Percentiles rank a stretch among this genome's conserved stretches.
These are phyloP conservation scores for Drepana arcuata DNA, from an alignment of 1,140 invertebrate species.

Conservation along the genomic window DNA sequence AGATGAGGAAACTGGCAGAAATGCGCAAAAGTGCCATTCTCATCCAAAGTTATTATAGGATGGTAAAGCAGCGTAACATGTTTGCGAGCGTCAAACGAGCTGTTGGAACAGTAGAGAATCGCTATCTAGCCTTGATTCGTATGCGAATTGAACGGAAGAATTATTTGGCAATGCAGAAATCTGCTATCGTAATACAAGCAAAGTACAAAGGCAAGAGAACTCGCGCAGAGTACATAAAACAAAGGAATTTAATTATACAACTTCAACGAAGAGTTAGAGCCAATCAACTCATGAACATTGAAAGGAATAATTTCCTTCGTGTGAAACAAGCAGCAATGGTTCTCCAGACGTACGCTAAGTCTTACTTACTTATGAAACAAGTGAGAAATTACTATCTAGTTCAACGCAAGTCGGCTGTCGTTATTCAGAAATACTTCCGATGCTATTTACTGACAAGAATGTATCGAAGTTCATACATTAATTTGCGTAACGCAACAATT, in stretches of 20 bases:
- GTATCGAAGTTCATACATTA: slow-evolving; percentile 25
- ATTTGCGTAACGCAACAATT: slow-evolving; percentile 22
- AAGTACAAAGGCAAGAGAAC: slow-evolving; percentile 47
- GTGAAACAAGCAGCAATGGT: slow-evolving; percentile 35
- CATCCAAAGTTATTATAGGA: slow-evolving; percentile 65
- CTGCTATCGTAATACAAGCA: slow-evolving; percentile 46
- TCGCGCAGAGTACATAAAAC: slow-evolving; percentile 32
- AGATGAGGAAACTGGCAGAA: slow-evolving; percentile 32
- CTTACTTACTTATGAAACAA: slow-evolving; percentile 37
- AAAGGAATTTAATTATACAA: slow-evolving; percentile 31
- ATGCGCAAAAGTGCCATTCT: slow-evolving; percentile 30
- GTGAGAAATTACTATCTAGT: slow-evolving; percentile 49
- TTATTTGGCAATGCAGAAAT: slow-evolving; percentile 40
- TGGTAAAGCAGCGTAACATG: slow-evolving; percentile 28
- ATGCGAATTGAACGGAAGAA: slow-evolving; percentile 53
- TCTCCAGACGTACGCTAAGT: slow-evolving; percentile 67
- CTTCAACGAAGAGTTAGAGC: slow-evolving; percentile 65
- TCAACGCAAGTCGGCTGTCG: slow-evolving; percentile 24
- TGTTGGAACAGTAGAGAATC: slow-evolving; percentile 30
- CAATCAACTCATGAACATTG: slow-evolving; percentile 37
- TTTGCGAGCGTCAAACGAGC: slow-evolving; percentile 29
- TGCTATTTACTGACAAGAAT: slow-evolving; percentile 25
- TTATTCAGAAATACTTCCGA: slow-evolving; percentile 35
- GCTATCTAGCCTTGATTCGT: slow-evolving; percentile 47
- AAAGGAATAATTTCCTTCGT: slow-evolving; percentile 43